These are phyloP conservation scores for Cydia pomonella DNA, from an alignment of 1,140 invertebrate genomes.

Conservation along the genomic window DNA sequence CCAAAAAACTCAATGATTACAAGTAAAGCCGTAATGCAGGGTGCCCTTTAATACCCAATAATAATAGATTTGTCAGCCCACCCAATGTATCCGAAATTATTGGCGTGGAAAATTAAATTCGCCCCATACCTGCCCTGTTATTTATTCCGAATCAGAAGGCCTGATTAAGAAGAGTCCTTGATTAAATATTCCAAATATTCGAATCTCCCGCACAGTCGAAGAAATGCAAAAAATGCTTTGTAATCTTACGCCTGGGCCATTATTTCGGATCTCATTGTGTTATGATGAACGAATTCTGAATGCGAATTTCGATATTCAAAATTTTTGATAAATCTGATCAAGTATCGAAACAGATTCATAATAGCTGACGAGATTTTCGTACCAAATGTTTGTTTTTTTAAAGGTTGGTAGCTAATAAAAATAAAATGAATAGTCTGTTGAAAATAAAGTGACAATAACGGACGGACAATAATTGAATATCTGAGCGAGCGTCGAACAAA, in stretches of 20 bases:
- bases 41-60: constrained; percentile 29
- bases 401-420: too few species aligned
- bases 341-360: neutral
- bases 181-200: constrained; percentile 51
- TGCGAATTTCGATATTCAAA: neutral
- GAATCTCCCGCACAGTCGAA: constrained; percentile 34
- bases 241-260: constrained; percentile 36
- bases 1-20: constrained; percentile 27
- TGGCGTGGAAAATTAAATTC: constrained; percentile 48
- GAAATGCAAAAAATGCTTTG: constrained; percentile 40
- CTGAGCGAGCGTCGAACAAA: too few species aligned
- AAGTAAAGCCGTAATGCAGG: constrained; percentile 20
- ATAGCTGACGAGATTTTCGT: neutral
- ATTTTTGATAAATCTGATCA: neutral
- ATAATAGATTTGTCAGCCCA: constrained; percentile 27
- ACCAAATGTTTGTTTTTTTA: neutral
- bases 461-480: too few species aligned
- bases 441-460: too few species aligned
- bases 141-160: constrained; percentile 46
- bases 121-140: constrained; percentile 40
- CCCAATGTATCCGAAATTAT: constrained; percentile 41
- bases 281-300: constrained; percentile 4
- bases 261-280: constrained; percentile 26
- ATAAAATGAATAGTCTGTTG: too few species aligned
- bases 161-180: constrained; percentile 46